Conservation (phyloP, 2,888 invertebrate genomes). For the Dicranocentrus wangi region DNA sequence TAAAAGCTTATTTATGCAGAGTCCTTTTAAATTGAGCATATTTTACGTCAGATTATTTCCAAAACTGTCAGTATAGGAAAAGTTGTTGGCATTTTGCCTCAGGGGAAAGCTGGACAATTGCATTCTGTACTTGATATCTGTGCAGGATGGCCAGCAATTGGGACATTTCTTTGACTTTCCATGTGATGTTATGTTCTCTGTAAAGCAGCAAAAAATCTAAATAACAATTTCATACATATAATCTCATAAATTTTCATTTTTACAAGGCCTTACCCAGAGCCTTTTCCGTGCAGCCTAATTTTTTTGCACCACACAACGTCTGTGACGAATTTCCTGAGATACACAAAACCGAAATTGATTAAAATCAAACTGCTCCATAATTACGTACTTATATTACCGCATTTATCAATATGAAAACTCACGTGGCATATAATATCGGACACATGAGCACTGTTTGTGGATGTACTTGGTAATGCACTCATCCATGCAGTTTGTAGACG, state of each 20-base stretch:
- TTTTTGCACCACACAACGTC: constrained; percentile 21
- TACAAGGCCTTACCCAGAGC: constrained; percentile 11
- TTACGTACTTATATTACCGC: neutral
- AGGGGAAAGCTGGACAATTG: constrained; percentile 36
- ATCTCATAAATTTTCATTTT: neutral
- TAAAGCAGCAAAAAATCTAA: too few species aligned
- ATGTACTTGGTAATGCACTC: constrained; percentile 7
- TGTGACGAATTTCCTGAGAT: constrained; percentile 7
- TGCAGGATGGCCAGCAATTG: too few species aligned
- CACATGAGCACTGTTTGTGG: neutral
- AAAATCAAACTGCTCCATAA: neutral
- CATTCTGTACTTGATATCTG: constrained; percentile 27
- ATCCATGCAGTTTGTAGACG: constrained; percentile 1
- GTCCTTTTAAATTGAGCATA: neutral
- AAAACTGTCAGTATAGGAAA: neutral
- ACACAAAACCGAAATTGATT: neutral
- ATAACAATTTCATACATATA: neutral
- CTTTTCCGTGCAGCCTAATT: constrained; percentile 14
- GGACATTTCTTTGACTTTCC: constrained; percentile 3
- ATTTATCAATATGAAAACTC: neutral
- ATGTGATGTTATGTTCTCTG: neutral
- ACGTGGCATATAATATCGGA: constrained; percentile 24
- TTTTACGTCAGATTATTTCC: neutral
- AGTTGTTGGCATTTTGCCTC: neutral
- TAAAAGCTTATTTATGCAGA: neutral